Conservation (phyloP, 2,113 vertebrate genomes). For the Calonectris borealis region DNA sequence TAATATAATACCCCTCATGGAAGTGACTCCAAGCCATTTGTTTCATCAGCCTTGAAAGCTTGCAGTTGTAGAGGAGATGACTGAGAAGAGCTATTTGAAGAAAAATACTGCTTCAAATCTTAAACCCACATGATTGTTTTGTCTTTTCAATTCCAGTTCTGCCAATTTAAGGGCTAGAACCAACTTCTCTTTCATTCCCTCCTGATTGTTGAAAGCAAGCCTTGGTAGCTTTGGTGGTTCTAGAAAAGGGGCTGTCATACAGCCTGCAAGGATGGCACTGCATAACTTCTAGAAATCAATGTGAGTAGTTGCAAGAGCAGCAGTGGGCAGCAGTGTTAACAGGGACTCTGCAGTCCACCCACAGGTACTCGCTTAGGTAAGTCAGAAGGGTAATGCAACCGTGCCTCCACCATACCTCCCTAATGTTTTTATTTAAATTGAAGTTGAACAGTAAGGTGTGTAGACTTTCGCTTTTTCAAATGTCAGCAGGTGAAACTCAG, state of each 20-base stretch:
- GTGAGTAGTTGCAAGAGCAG: not conserved
- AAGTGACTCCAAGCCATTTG: not conserved
- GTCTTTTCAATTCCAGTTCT: not conserved
- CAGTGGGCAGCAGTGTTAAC: not conserved
- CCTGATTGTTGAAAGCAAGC: not conserved
- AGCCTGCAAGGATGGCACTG: too few relatives aligned
- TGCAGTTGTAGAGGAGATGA: not conserved
- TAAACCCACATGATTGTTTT: not conserved
- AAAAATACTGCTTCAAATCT: not conserved
- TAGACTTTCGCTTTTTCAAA: not conserved
- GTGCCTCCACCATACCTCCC: not conserved
- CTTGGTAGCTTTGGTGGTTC: not conserved
- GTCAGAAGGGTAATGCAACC: not conserved
- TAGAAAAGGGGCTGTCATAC: not conserved
- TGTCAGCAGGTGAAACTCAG: not conserved
- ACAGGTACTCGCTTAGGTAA: not conserved
- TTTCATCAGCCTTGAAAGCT: not conserved
- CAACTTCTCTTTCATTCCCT: not conserved
- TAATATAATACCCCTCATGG: not conserved
- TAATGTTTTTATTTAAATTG: not conserved
- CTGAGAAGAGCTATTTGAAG: not conserved
- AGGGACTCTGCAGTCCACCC: not conserved
- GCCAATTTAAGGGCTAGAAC: not conserved
- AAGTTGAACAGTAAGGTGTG: not conserved
- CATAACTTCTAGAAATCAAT: not conserved